phyloP scores from a whole-genome alignment of 2,113 vertebrate genomes.

The Neodontobutis hainanensis region DNA sequence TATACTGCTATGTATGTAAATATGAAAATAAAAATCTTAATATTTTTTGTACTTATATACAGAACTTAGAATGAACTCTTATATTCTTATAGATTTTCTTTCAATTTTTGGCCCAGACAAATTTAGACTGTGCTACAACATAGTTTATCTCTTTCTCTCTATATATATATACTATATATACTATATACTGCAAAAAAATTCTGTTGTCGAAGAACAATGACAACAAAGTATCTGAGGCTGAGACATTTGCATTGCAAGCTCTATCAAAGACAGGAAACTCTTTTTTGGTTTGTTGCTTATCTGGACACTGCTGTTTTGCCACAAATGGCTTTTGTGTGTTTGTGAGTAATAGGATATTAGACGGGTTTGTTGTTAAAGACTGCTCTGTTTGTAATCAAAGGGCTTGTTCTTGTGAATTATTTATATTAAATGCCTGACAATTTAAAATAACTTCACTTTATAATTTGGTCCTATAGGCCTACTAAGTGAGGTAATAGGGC shows the following conservation, averaged over 20 bases:
- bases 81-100: conserved; percentile 25
- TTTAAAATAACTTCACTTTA: neutral
- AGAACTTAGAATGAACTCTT: conserved; percentile 61
- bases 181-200: neutral
- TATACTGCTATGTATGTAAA: conserved; percentile 57
- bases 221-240: conserved; percentile 15
- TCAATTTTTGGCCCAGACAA: conserved; percentile 46
- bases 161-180: neutral
- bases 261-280: conserved; percentile 19
- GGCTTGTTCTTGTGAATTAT: neutral
- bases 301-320: conserved; percentile 30
- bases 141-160: neutral
- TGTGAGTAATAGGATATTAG: neutral
- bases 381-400: neutral
- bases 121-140: conserved; percentile 59
- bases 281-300: conserved; percentile 48
- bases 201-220: conserved; percentile 16
- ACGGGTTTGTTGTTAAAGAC: neutral
- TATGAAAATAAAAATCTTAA: conserved; percentile 82
- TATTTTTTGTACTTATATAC: conserved; percentile 72
- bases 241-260: conserved; percentile 35
- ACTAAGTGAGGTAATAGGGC: neutral
- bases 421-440: neutral
- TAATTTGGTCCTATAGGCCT: conserved; percentile 22
- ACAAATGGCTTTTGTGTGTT: neutral